Conservation (phyloP, 2,113 vertebrate genomes). For the Lontra canadensis region DNA sequence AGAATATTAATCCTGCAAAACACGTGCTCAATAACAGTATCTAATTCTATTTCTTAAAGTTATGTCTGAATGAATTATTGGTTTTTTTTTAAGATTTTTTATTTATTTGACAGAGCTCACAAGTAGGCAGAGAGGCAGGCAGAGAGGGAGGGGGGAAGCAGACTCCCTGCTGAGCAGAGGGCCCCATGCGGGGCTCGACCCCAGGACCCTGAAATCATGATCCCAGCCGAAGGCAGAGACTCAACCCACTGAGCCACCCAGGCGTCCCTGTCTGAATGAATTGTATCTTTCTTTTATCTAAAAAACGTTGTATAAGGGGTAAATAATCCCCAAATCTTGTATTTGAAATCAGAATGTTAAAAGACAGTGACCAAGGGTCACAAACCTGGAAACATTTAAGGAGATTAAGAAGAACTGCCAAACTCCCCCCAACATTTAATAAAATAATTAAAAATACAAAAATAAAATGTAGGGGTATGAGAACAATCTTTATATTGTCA, state of each 20-base stretch:
- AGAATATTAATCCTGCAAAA: slow-evolving; percentile 20
- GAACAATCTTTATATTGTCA: slow-evolving; percentile 10
- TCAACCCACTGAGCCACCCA: too few relatives aligned
- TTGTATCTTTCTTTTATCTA: background rate
- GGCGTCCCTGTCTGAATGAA: background rate
- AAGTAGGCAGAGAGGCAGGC: too few relatives aligned
- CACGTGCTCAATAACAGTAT: background rate
- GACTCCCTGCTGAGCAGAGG: too few relatives aligned
- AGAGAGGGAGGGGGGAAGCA: too few relatives aligned
- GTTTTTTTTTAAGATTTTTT: too few relatives aligned
- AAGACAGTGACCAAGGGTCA: background rate
- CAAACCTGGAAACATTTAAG: background rate
- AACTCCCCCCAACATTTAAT: background rate
- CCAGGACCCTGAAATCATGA: too few relatives aligned
- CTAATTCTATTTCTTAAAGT: background rate
- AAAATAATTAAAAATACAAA: slow-evolving; percentile 40
- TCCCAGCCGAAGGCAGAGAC: too few relatives aligned
- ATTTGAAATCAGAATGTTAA: background rate
- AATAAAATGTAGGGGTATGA: background rate
- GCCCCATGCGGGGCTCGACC: too few relatives aligned
- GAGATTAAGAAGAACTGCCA: background rate
- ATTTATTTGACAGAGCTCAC: too few relatives aligned
- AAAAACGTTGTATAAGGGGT: background rate
- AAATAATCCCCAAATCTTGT: background rate
- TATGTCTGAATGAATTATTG: too few relatives aligned